Base-by-base conservation (phyloP, 2,888 invertebrate species). In the Ichneumoninae sp. region DNA sequence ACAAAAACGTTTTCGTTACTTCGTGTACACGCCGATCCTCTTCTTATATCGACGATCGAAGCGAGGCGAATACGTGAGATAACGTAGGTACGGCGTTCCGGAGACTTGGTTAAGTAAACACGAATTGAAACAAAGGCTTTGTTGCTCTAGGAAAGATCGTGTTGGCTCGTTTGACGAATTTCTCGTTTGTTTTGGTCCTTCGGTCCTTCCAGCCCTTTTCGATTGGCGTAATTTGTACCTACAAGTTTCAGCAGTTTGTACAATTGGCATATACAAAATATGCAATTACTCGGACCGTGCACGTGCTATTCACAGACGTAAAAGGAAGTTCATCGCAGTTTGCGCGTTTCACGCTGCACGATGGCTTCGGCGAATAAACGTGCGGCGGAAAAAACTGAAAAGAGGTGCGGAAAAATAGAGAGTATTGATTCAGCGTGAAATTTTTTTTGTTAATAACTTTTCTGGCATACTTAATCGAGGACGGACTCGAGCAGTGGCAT, bases 381-480 rank as follows among this genome's bases (percentile, higher is more conserved):
- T 30, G 76, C 44, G 57, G 33, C 33, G 33, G 1, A 33, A 75
- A 33, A 60, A 40, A 22, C 26, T 5, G 26, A 33, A 50, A 5
- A 50, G 54, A 19, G 44, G 50, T 33, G 69, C 36, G 52, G 60
- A 63, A 44, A 44, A 36, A 65, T 71, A 75, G 30, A 65, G 40
- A 47, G 65, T 3, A 16, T 54, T 44, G 2, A 69, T 19, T 13
- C 33, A 68, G 36, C 63, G 36, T 54, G 70, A 81, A 76, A 79
- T 60, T 13, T 66, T 40, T 79, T 71, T 76, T 33, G 33, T 30
- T 40, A 2, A 40, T 10, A 85, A 77, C 65, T 83, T 83, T 73
- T 75, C 30, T 77, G 52, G 83, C 74, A 78, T 81, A 70, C 54
- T 57, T 83, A 83, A 85, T 83, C 81, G 75, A 85, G 85, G 85